A percentile compares a stretch with the other conserved stretches of the same genome.
These are phyloP conservation scores for Phaonia tiefii DNA, from an alignment of 2,888 invertebrate genomes.

Conservation along the genomic window DNA sequence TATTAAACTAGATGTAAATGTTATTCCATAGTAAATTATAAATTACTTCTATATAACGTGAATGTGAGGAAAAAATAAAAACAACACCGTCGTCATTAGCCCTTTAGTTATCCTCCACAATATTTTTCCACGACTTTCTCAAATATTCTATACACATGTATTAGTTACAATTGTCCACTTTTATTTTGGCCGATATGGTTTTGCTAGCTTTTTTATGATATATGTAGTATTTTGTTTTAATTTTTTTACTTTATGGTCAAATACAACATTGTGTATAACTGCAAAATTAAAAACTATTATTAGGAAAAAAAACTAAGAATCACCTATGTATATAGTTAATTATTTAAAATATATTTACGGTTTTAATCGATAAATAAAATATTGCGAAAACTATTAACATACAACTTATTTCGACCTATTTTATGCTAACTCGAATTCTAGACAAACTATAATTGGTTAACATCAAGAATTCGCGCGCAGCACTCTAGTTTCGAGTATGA, in stretches of 20 bases:
- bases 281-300: constrained; percentile 29
- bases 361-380: constrained; percentile 39
- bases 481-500: too few species aligned
- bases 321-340: constrained; percentile 28
- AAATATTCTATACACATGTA: too few species aligned
- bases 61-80: background rate
- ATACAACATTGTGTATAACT: constrained; percentile 34
- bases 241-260: constrained; percentile 26
- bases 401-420: too few species aligned
- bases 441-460: too few species aligned
- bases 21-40: constrained; percentile 46
- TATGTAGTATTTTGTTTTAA: background rate
- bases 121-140: constrained; percentile 10
- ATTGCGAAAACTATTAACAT: background rate
- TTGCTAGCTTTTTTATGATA: background rate
- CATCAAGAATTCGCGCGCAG: too few species aligned
- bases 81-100: too few species aligned
- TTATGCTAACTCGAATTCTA: too few species aligned
- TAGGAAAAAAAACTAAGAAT: constrained; percentile 15
- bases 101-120: background rate
- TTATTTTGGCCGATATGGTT: constrained; percentile 5
- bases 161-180: too few species aligned
- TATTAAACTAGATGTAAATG: background rate
- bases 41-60: background rate
- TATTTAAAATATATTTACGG: constrained; percentile 22